phyloP scores from a whole-genome alignment of 2,888 invertebrate species.

The Heteromurus nitidus region DNA sequence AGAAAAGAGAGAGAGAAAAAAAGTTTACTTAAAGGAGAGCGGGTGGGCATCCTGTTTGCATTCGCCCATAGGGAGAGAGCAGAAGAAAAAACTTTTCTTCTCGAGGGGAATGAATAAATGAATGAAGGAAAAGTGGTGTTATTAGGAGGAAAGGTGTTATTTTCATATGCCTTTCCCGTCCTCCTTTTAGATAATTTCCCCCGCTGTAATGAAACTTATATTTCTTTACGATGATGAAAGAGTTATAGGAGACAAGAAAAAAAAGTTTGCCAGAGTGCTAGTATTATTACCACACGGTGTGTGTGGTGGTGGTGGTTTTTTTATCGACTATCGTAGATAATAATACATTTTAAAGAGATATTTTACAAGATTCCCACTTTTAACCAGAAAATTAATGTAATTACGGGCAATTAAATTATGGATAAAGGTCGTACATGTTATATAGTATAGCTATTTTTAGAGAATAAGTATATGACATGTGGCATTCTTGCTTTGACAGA shows the following conservation, averaged over 20 bases:
- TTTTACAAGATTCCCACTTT: not conserved
- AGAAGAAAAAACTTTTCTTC: constrained; percentile 38
- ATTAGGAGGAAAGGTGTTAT: constrained; percentile 58
- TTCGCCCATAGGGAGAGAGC: not conserved
- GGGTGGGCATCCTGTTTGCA: too few species aligned
- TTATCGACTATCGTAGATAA: too few species aligned
- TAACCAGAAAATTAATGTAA: constrained; percentile 12
- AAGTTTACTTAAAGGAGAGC: not conserved
- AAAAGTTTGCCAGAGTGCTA: not conserved
- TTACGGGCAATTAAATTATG: constrained; percentile 1
- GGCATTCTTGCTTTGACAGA: not conserved
- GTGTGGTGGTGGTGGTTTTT: not conserved
- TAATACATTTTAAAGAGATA: not conserved
- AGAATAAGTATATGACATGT: too few species aligned
- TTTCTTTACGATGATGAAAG: not conserved
- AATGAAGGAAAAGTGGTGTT: constrained; percentile 58
- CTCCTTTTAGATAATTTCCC: constrained; percentile 29
- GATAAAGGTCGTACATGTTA: too few species aligned
- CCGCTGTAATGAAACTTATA: constrained; percentile 25
- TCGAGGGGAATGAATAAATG: constrained; percentile 60
- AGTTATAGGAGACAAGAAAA: too few species aligned
- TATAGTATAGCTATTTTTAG: too few species aligned
- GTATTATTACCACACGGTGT: not conserved
- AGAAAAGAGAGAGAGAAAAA: not conserved
- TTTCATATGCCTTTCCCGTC: constrained; percentile 43